Base-by-base conservation (phyloP, 2,888 invertebrate species). In the Scaptomyza cyrtandrae region DNA sequence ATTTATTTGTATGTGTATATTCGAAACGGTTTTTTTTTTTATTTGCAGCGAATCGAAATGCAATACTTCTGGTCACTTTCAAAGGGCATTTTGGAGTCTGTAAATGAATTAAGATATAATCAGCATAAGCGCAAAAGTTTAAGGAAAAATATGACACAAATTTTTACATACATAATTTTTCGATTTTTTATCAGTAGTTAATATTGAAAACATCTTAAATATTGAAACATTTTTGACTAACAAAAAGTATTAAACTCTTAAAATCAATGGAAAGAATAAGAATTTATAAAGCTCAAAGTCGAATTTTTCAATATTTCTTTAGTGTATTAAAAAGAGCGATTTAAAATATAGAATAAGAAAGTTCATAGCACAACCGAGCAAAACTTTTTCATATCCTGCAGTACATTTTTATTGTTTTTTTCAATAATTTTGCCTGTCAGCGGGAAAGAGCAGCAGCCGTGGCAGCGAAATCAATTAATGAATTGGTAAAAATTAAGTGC, bases 401-500 rank as follows among this genome's bases (percentile, higher is more conserved):
- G 11, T 49, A 57, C 46, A 10, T 64, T 52, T 63, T 27, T 41
- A 56, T 63, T n/a, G n/a, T n/a, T 58, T 65, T 71, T 77, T 57
- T 57, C 50, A 48, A 57, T 78, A 73, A 78, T 73, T 66, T 72
- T 67, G 48, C 54, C 66, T 54, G 62, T 49, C 71, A 67, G 61
- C 55, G 56, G 52, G 39, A 75, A 84, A 44, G 41, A 45, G 58
- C 45, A 62, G 53, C 31, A 64, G 48, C 46, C 64, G 48, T 53
- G 59, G 48, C 67, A 74, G 67, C 70, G 75, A 89, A 88, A 89
- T 88, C 88, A 89, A 89, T 88, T 88, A 88, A 86, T 89, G 87
- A 89, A 89, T 88, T 88, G 89, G 85, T 79, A 80, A 81, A 85
- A 88, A 88, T 88, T 89, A 88, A 88, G 89, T 87, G 89, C 85